These are phyloP conservation scores for Rhagonycha fulva DNA, from an alignment of 2,888 invertebrate species.

Conservation along the genomic window DNA sequence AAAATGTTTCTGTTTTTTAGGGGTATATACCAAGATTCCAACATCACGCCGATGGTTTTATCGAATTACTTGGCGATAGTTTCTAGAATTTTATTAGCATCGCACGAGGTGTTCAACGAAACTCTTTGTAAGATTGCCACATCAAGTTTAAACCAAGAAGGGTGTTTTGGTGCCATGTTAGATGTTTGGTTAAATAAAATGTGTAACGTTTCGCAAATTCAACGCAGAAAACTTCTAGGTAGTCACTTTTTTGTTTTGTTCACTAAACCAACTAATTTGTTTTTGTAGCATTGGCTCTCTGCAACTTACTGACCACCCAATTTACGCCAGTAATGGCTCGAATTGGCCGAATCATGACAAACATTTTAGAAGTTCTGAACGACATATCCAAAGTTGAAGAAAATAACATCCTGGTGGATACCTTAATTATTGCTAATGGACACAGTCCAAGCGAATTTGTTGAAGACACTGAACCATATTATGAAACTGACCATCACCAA, in stretches of 20 bases:
- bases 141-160: conserved; percentile 60
- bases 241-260: conserved; percentile 26
- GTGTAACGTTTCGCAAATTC: conserved; percentile 76
- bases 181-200: conserved; percentile 81
- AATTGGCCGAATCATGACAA: conserved; percentile 73
- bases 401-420: conserved; percentile 55
- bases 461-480: conserved; percentile 63
- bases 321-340: conserved; percentile 71
- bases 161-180: conserved; percentile 71
- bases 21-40: conserved; percentile 69
- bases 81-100: conserved; percentile 75
- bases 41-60: conserved; percentile 70
- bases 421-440: conserved; percentile 49
- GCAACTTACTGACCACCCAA: conserved; percentile 70
- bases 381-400: conserved; percentile 78
- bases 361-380: conserved; percentile 76
- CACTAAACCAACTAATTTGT: background rate
- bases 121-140: conserved; percentile 58
- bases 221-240: conserved; percentile 82
- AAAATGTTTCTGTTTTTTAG: conserved; percentile 51
- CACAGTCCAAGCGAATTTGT: conserved; percentile 57
- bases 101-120: conserved; percentile 68
- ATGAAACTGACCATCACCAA: conserved; percentile 75
- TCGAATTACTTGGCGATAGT: conserved; percentile 79
- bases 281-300: conserved; percentile 61